These are phyloP conservation scores for Schmidtea mediterranea DNA, from an alignment of 1,140 invertebrate species.

Conservation along the genomic window DNA sequence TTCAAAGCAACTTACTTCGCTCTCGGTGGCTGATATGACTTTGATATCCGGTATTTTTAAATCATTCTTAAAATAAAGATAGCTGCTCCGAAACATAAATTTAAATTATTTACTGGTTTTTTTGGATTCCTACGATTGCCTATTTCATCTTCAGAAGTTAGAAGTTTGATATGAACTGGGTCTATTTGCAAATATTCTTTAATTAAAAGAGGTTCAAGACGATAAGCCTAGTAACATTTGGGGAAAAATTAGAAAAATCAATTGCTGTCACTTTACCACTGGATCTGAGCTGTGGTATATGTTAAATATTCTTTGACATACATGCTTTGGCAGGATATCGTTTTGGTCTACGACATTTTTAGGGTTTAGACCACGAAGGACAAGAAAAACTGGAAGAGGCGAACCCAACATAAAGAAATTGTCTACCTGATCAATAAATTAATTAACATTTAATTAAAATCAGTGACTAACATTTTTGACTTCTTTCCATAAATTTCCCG, in stretches of 20 bases:
- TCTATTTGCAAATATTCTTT: slow-evolving; percentile 38
- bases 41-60: too few species aligned
- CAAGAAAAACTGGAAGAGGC: slow-evolving; percentile 42
- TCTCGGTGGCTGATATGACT: too few species aligned
- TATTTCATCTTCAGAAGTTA: too few species aligned
- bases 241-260: slow-evolving; percentile 1
- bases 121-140: too few species aligned
- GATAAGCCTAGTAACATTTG: slow-evolving; percentile 24
- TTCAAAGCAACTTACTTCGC: too few species aligned
- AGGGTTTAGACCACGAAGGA: slow-evolving; percentile 34
- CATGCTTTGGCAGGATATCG: slow-evolving; percentile 33
- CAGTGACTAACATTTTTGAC: too few species aligned
- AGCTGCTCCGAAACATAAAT: too few species aligned
- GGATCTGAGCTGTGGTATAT: slow-evolving; percentile 52
- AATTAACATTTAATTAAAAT: too few species aligned
- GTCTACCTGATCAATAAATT: slow-evolving; percentile 32
- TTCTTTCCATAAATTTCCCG: too few species aligned
- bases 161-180: slow-evolving; percentile 33
- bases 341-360: slow-evolving; percentile 23
- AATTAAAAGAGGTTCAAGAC: slow-evolving; percentile 43
- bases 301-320: slow-evolving; percentile 43
- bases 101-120: too few species aligned
- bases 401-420: slow-evolving; percentile 49
- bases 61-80: too few species aligned
- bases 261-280: slow-evolving; percentile 31